Percentiles rank a stretch among this genome's conserved stretches.
These are phyloP conservation scores for Chorisops tibialis DNA, from an alignment of 2,888 invertebrate genomes.

Conservation along the genomic window DNA sequence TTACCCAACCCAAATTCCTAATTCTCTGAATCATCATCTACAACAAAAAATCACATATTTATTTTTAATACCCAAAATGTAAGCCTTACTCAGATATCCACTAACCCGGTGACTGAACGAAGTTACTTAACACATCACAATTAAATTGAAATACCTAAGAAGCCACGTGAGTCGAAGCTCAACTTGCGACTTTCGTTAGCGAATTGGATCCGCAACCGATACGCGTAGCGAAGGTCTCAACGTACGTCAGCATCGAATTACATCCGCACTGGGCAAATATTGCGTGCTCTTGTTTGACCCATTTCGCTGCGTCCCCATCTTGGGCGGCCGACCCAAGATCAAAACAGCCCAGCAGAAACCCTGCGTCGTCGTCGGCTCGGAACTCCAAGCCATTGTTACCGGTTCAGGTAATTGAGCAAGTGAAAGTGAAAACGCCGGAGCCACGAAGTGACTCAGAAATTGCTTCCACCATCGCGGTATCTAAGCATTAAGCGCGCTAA, in stretches of 20 bases:
- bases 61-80: too few relatives aligned
- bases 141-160: constrained; percentile 4
- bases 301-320: neutral
- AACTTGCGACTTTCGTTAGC: neutral
- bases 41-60: too few relatives aligned
- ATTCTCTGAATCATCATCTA: too few relatives aligned
- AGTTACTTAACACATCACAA: constrained; percentile 1
- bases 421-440: constrained; percentile 30
- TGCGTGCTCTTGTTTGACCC: neutral
- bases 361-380: neutral
- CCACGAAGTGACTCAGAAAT: constrained; percentile 27
- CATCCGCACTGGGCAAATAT: neutral
- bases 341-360: too few relatives aligned
- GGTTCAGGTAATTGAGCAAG: constrained; percentile 25
- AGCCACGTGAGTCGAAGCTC: neutral
- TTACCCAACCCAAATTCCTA: too few relatives aligned
- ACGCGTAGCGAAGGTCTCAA: neutral
- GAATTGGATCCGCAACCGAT: neutral
- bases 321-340: neutral
- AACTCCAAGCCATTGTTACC: constrained; percentile 3
- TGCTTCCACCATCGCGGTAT: neutral
- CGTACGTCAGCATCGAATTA: constrained; percentile 7
- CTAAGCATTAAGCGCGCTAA: neutral
- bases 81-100: too few relatives aligned
- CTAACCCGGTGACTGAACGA: neutral